Evolutionary conservation across 1,140 invertebrate species (phyloP).

Genomic region (Charaxes varanes): DNA sequence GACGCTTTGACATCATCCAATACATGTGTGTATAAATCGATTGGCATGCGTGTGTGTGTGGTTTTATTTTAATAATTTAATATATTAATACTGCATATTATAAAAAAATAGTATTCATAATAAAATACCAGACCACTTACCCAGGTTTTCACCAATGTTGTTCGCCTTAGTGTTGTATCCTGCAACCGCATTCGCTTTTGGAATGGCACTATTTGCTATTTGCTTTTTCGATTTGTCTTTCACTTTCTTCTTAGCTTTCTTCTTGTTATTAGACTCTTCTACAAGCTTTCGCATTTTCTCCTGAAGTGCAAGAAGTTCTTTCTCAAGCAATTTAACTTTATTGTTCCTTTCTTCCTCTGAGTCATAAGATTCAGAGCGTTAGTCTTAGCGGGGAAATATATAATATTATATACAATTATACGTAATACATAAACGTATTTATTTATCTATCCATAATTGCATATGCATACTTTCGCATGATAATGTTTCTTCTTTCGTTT

Average conservation of each 20-base stretch:
- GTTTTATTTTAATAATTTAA: too few relatives aligned
- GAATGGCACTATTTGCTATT: conserved; percentile 61
- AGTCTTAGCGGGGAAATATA: too few relatives aligned
- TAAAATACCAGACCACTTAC: conserved; percentile 30
- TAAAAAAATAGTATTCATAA: not conserved
- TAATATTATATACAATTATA: too few relatives aligned
- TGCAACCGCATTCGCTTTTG: conserved; percentile 58
- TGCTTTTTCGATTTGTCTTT: conserved; percentile 80
- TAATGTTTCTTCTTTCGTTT: too few relatives aligned
- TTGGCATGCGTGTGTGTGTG: too few relatives aligned
- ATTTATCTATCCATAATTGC: too few relatives aligned
- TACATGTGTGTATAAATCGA: too few relatives aligned
- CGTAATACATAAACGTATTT: too few relatives aligned
- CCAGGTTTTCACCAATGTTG: conserved; percentile 60
- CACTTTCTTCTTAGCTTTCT: conserved; percentile 84
- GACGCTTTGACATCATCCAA: too few relatives aligned
- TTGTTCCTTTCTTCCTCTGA: conserved; percentile 90
- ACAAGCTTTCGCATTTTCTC: conserved; percentile 93
- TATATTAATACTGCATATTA: too few relatives aligned
- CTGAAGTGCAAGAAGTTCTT: conserved; percentile 91
- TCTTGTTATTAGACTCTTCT: conserved; percentile 87
- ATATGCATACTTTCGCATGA: too few relatives aligned
- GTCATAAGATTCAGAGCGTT: conserved; percentile 87
- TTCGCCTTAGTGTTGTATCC: conserved; percentile 61
- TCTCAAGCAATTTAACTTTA: conserved; percentile 90